Base-by-base conservation (phyloP, 1,140 invertebrate genomes). In the Lethrus apterus region DNA sequence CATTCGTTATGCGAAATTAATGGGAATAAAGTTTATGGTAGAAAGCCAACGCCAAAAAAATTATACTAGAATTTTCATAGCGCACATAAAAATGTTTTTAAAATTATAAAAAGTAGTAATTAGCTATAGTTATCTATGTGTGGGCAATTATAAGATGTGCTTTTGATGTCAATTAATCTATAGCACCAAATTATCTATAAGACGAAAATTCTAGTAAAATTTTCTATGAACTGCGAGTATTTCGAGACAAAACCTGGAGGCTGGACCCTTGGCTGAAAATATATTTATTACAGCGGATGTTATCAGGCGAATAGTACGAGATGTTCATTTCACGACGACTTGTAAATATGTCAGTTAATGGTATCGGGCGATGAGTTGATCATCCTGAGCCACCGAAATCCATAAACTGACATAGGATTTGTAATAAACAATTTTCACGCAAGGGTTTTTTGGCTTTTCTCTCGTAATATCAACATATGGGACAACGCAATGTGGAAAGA, bases 321-420 rank as follows among this genome's bases (percentile, higher is more conserved):
- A 29, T 10, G 17, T 33, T 18, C 17, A 45, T 8, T 19, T 2
- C 23, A 15, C 24, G 43, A 32, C 32, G n/a, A n/a, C n/a, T n/a
- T n/a, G n/a, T n/a, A n/a, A n/a, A n/a, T n/a, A 53, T 55, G 49
- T 55, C 54, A 51, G 35, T 56, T 52, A 44, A 53, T 56, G 55
- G 51, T 52, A 48, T 56, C 58, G 59, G 59, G 52, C 46, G 57
- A 62, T 56, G 54, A 53, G 45, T 10, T 48, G 18, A 15, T 56
- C 56, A 57, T 62, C 58, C 51, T 60, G 60, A 64, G 59, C 62
- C 62, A 59, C 59, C 60, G 58, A 57, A 44, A 30, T 44, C 48
- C 48, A 54, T 52, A 21, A 52, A 51, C 20, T 42, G 51, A 52
- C 49, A 55, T 51, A 20, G 34, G 26, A 29, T 9, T 7, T 3